Conservation (phyloP, 1,140 invertebrate species). For the Lethrus apterus region DNA sequence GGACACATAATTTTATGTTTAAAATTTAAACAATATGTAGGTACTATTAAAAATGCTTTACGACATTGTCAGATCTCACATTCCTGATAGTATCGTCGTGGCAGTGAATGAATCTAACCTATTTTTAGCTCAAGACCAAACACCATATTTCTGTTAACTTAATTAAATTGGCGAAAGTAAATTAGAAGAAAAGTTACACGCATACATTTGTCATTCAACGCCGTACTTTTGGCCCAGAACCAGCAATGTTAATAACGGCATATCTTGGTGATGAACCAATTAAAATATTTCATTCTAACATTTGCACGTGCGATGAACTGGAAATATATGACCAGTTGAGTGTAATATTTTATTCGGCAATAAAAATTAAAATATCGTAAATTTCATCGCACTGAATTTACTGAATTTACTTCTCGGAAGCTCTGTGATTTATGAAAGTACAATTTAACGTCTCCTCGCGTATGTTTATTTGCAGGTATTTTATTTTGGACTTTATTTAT, state of each 20-base stretch:
- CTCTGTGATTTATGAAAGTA: too few relatives aligned
- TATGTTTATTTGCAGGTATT: too few relatives aligned
- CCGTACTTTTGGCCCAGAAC: conserved; percentile 15
- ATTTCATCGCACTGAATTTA: conserved; percentile 6
- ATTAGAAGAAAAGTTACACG: conserved; percentile 20
- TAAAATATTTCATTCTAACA: conserved; percentile 16
- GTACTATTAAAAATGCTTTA: conserved; percentile 2
- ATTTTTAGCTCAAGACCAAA: conserved; percentile 13
- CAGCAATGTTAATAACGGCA: conserved; percentile 18
- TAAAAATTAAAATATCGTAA: conserved; percentile 13
- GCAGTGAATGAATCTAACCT: conserved; percentile 7
- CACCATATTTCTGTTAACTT: conserved; percentile 19
- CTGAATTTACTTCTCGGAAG: too few relatives aligned
- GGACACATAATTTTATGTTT: too few relatives aligned
- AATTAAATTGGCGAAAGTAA: conserved; percentile 22
- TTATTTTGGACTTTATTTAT: too few relatives aligned
- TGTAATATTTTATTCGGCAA: conserved; percentile 9
- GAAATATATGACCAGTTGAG: conserved; percentile 11
- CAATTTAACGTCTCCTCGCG: too few relatives aligned
- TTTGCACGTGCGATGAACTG: background rate
- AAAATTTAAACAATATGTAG: too few relatives aligned
- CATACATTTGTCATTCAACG: conserved; percentile 18
- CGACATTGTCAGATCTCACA: background rate
- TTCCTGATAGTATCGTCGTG: background rate
- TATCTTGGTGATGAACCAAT: conserved; percentile 19